Base-by-base conservation (phyloP, 1,140 invertebrate species). In the Ceratina australensis region DNA sequence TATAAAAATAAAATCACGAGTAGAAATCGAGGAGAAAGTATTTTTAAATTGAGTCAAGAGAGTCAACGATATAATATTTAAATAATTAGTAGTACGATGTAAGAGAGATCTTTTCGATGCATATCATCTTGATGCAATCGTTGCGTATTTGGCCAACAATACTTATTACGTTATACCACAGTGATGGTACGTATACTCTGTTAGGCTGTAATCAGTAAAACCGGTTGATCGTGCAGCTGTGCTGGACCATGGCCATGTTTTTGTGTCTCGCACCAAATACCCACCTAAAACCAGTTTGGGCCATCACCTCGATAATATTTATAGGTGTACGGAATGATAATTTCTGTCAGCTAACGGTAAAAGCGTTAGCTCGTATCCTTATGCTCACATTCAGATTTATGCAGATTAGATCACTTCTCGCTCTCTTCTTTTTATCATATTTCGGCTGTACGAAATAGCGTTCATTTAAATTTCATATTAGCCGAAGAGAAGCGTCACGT, bases 241-340 rank as follows among this genome's bases (percentile, higher is more conserved):
- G 65, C 69, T 78, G 64, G 76, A 75, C 60, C 28, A 65, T 54
- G 42, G 47, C 63, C 49, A 57, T 64, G 72, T 84, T 84, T 42
- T 82, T 85, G 69, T 75, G 22, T 71, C 52, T 67, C 68, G 56
- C 63, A 69, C 50, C 73, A 78, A 83, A 81, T 71, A 82, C 73
- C 50, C 63, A 82, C 73, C 50, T 65, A 63, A 86, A 86, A 86
- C 83, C 84, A 80, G 83, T 86, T 86, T 85, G 54, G 59, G 20
- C 12, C 57, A 82, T 80, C 77, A 69, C 75, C 64, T 75, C 69
- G 52, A 79, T 77, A 80, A 69, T 85, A 85, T 86, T 86, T 86
- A 82, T 81, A 80, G 54, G 24, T 50, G 12, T 49, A 52, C 22
- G 65, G 63, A 85, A 80, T 75, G 66, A 85, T 82, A 77, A 81